Percentiles rank a stretch among this genome's conserved stretches.
These are phyloP conservation scores for Carcina quercana DNA, from an alignment of 2,888 invertebrate species.

Conservation along the genomic window DNA sequence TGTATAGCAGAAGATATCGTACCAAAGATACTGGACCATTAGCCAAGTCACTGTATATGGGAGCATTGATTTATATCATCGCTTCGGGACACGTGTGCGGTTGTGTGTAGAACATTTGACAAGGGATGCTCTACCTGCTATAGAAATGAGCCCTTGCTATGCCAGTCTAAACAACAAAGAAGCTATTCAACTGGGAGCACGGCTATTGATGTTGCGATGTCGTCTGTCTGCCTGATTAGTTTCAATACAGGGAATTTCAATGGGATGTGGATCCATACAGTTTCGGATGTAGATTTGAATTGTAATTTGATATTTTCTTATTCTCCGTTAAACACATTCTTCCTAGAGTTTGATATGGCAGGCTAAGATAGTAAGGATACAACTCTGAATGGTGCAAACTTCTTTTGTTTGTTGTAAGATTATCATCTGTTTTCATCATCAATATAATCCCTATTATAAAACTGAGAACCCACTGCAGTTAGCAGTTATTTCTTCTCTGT, in stretches of 20 bases:
- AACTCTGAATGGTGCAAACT: no score
- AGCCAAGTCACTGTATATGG: constrained; percentile 28
- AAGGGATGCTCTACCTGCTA: constrained; percentile 62
- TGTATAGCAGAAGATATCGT: constrained; percentile 2
- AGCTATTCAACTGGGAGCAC: constrained; percentile 48
- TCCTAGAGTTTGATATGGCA: no score
- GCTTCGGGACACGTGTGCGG: constrained; percentile 45
- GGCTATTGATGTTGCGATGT: constrained; percentile 39
- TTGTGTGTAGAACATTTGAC: constrained; percentile 35
- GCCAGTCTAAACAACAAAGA: constrained; percentile 45
- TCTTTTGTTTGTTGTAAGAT: no score
- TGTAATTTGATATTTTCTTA: no score
- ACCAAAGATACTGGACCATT: constrained; percentile 3
- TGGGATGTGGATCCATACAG: no score
- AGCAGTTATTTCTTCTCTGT: no score
- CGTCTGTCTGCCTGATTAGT: constrained; percentile 43
- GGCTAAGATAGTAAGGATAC: no score
- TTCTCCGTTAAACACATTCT: no score
- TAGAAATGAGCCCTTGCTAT: constrained; percentile 37
- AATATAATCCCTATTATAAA: no score
- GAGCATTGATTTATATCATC: constrained; percentile 50
- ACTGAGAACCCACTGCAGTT: no score
- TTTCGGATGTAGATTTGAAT: no score
- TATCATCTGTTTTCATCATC: no score
- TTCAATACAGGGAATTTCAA: constrained; percentile 13